Conservation (phyloP, 1,140 invertebrate species). For the Matsumurasca onukii region DNA sequence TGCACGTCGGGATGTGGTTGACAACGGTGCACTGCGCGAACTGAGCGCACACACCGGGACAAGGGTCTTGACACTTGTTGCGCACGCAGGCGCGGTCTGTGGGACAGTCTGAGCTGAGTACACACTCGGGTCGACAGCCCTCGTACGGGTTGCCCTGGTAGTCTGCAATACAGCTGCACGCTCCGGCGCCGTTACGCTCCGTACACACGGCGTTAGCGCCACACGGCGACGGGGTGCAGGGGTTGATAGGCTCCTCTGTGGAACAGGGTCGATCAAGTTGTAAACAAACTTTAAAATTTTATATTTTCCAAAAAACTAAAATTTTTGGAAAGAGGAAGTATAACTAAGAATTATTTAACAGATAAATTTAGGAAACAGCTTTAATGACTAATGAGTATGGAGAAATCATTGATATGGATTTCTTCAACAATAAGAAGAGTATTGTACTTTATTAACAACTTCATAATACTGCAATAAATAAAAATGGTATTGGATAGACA, state of each 20-base stretch:
- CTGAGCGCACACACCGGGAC: slow-evolving; percentile 55
- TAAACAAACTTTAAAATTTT: no score
- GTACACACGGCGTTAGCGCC: slow-evolving; percentile 61
- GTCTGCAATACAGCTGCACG: slow-evolving; percentile 60
- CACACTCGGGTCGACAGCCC: slow-evolving; percentile 58
- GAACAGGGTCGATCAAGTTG: no score
- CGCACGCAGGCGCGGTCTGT: slow-evolving; percentile 50
- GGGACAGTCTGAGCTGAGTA: slow-evolving; percentile 59
- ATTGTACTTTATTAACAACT: no score
- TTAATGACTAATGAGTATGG: no score
- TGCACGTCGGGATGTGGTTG: slow-evolving; percentile 65
- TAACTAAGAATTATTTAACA: slow-evolving; percentile 4
- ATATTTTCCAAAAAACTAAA: no score
- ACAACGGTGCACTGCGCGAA: slow-evolving; percentile 55
- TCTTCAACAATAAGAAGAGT: no score
- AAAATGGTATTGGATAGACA: no score
- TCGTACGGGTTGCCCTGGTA: slow-evolving; percentile 52
- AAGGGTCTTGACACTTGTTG: slow-evolving; percentile 55
- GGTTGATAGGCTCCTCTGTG: slow-evolving; percentile 46
- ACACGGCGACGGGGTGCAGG: slow-evolving; percentile 63
- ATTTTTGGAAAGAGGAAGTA: slow-evolving; percentile 34
- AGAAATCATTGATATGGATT: no score
- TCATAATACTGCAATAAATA: no score
- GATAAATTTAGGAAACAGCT: no score
- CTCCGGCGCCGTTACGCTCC: slow-evolving; percentile 57